Conservation (phyloP, 2,888 invertebrate genomes). For the Apeira syringaria region DNA sequence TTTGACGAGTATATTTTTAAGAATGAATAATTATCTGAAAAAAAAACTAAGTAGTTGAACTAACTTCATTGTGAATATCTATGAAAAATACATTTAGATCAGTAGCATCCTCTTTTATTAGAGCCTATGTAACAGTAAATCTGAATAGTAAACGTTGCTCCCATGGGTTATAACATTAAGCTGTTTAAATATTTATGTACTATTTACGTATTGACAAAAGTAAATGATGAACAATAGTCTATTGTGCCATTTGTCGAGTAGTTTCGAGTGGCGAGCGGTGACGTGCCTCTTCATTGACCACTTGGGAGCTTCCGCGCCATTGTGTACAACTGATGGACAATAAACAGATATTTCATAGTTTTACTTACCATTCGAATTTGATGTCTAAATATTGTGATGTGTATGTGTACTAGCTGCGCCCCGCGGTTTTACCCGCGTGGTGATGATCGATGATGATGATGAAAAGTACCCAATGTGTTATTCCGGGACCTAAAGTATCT, state of each 20-base stretch:
- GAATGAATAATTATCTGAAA: too few species aligned
- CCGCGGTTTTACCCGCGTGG: too few species aligned
- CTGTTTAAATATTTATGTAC: slow-evolving; percentile 76
- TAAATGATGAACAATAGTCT: slow-evolving; percentile 62
- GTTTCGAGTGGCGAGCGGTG: slow-evolving; percentile 28
- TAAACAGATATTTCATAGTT: slow-evolving; percentile 21
- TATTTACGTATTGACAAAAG: slow-evolving; percentile 78
- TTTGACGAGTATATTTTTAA: too few species aligned
- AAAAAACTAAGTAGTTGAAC: too few species aligned
- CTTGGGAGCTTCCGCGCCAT: slow-evolving; percentile 62
- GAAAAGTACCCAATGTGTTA: too few species aligned
- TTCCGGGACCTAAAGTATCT: too few species aligned
- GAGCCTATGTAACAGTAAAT: too few species aligned
- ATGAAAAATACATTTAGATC: too few species aligned
- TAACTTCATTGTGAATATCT: too few species aligned
- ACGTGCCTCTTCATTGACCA: slow-evolving; percentile 56
- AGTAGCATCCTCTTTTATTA: too few species aligned
- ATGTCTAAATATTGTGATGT: background rate
- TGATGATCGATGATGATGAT: too few species aligned
- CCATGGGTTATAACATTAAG: slow-evolving; percentile 57
- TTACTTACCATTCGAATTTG: slow-evolving; percentile 18
- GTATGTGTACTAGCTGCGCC: too few species aligned
- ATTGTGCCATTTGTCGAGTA: slow-evolving; percentile 49
- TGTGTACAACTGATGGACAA: slow-evolving; percentile 20
- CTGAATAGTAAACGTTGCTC: slow-evolving; percentile 25